Evolutionary conservation across 1,140 invertebrate species (phyloP).

Genomic region (Leptinotarsa lineolata): DNA sequence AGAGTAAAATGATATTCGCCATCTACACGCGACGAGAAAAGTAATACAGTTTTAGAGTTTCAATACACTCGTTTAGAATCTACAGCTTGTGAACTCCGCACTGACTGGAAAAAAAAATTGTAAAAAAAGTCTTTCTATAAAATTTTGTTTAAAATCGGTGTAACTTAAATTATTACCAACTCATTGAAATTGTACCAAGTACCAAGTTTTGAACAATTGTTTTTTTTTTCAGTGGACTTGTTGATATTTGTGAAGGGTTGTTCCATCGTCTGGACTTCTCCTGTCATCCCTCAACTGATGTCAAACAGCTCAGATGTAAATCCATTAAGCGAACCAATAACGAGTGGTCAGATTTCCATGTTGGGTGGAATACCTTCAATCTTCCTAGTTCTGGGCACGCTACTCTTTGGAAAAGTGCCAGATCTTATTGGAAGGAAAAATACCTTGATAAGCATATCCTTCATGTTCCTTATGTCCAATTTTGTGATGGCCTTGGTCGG

Average conservation of each 20-base stretch:
- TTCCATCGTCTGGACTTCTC: conserved; percentile 3
- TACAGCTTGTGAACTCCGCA: too few species aligned
- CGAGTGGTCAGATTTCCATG: background rate
- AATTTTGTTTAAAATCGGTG: too few species aligned
- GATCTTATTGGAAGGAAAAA: conserved; percentile 21
- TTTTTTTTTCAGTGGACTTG: conserved; percentile 5
- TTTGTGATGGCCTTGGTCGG: background rate
- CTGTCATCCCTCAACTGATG: background rate
- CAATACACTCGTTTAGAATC: too few species aligned
- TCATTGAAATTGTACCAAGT: too few species aligned
- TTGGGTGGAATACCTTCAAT: conserved; percentile 2
- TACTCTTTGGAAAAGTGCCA: background rate
- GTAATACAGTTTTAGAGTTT: too few species aligned
- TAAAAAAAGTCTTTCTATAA: too few species aligned
- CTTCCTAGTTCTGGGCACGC: background rate
- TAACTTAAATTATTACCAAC: too few species aligned
- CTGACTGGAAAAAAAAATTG: too few species aligned
- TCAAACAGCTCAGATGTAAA: background rate
- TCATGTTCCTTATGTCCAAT: background rate
- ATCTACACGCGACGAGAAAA: too few species aligned
- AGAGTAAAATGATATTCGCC: too few species aligned
- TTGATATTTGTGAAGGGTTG: background rate
- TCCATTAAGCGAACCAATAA: conserved; percentile 8
- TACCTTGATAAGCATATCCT: background rate
- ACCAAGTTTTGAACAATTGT: background rate